phyloP scores from a whole-genome alignment of 2,797 vertebrate species.

The Setipinna tenuifilis region DNA sequence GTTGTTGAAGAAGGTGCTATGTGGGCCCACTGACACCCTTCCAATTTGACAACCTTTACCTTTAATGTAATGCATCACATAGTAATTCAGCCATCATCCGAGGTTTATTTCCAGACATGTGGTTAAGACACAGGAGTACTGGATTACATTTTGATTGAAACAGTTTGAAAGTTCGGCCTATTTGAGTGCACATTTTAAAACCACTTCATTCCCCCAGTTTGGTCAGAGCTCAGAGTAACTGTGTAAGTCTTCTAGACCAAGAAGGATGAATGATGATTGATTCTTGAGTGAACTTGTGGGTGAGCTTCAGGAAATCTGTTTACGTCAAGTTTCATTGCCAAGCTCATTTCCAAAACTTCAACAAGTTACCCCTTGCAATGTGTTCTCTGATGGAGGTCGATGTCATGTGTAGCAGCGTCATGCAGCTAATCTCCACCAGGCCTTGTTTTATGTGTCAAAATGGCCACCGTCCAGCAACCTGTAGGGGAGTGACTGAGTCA shows the following conservation, averaged over 20 bases:
- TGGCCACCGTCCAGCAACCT: slow-evolving; percentile 39
- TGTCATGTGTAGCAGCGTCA: too few species aligned
- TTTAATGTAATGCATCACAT: not conserved
- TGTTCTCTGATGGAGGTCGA: too few species aligned
- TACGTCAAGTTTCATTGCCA: too few species aligned
- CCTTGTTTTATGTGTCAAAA: not conserved
- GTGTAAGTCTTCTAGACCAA: not conserved
- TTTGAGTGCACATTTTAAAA: not conserved
- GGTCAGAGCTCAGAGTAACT: not conserved
- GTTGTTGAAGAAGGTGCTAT: not conserved
- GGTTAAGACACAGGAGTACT: too few species aligned
- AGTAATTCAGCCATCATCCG: not conserved
- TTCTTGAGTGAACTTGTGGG: not conserved
- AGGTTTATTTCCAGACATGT: not conserved
- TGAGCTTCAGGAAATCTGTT: not conserved
- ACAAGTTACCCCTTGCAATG: too few species aligned
- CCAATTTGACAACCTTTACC: not conserved
- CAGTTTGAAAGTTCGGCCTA: too few species aligned
- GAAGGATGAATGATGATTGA: not conserved
- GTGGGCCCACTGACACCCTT: not conserved
- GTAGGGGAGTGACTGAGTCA: slow-evolving; percentile 66
- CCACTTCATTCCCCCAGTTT: not conserved
- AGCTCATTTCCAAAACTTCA: too few species aligned
- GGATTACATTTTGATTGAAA: too few species aligned
- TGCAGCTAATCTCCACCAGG: not conserved